Conservation (phyloP, 2,113 vertebrate species). For the Plectropomus leopardus region DNA sequence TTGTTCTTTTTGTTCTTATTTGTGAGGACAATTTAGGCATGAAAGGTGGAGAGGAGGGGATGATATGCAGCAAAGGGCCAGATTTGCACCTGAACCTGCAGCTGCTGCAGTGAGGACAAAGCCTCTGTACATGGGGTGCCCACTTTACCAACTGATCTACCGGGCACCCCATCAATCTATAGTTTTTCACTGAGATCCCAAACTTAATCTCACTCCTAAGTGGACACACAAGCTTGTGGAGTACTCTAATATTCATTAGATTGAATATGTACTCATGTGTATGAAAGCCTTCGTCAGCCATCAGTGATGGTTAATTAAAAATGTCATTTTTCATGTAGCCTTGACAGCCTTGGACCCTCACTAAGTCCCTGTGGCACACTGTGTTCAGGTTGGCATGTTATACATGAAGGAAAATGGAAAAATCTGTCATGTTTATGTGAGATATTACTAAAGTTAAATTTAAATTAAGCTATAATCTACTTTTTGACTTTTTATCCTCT, state of each 20-base stretch:
- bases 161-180: too few species aligned
- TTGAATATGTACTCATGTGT: not conserved
- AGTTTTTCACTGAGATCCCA: not conserved
- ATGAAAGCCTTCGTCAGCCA: not conserved
- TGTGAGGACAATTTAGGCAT: too few species aligned
- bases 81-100: too few species aligned
- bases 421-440: not conserved
- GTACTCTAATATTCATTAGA: not conserved
- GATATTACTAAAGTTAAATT: not conserved
- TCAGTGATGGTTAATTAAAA: constrained; percentile 26
- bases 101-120: too few species aligned
- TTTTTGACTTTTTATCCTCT: not conserved
- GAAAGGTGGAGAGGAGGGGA: too few species aligned
- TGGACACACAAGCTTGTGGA: not conserved
- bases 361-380: not conserved
- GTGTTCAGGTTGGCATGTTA: not conserved
- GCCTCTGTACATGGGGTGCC: too few species aligned
- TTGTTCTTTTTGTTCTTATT: too few species aligned
- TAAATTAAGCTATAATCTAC: not conserved
- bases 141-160: too few species aligned
- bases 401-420: not conserved
- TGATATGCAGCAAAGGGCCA: too few species aligned
- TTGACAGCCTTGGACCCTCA: constrained; percentile 6
- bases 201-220: constrained; percentile 12
- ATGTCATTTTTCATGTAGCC: constrained; percentile 7